These are phyloP conservation scores for Brachynemurus nebulosus DNA, from an alignment of 2,888 invertebrate species.

Conservation along the genomic window DNA sequence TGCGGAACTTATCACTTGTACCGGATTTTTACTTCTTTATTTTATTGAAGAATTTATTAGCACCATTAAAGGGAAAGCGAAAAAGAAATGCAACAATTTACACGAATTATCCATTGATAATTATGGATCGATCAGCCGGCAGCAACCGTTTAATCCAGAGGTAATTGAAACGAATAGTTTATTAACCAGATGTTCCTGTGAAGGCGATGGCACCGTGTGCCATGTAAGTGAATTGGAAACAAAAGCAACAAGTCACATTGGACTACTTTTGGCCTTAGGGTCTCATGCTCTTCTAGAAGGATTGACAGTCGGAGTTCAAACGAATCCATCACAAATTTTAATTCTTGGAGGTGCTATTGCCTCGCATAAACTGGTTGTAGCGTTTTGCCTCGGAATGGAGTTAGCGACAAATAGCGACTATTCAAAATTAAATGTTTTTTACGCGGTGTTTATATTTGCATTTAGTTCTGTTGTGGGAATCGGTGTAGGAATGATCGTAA, in stretches of 20 bases:
- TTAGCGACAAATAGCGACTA: conserved; percentile 26
- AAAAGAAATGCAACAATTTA: too few relatives aligned
- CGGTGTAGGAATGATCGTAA: conserved; percentile 46
- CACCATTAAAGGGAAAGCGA: conserved; percentile 46
- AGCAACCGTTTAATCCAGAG: not conserved
- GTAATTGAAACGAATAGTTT: not conserved
- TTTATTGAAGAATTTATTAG: conserved; percentile 60
- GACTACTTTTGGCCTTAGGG: conserved; percentile 57
- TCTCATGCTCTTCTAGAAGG: conserved; percentile 71
- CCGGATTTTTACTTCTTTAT: conserved; percentile 58
- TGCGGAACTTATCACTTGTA: conserved; percentile 49
- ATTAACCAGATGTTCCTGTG: not conserved
- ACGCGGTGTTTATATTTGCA: conserved; percentile 49
- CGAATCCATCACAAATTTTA: conserved; percentile 46
- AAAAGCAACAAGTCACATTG: conserved; percentile 46
- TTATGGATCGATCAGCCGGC: not conserved
- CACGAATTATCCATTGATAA: conserved; percentile 17
- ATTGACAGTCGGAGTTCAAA: conserved; percentile 65
- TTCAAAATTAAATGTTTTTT: conserved; percentile 15
- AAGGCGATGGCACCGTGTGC: conserved; percentile 30
- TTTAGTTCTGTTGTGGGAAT: conserved; percentile 55
- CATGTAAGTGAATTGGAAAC: conserved; percentile 51
- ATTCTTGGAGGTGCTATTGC: conserved; percentile 54
- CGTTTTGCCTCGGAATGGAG: conserved; percentile 68
- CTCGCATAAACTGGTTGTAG: conserved; percentile 68